A percentile compares a stretch with the other conserved stretches of the same genome.
phyloP scores from a whole-genome alignment of 2,888 invertebrate species.

The Emesis furor region DNA sequence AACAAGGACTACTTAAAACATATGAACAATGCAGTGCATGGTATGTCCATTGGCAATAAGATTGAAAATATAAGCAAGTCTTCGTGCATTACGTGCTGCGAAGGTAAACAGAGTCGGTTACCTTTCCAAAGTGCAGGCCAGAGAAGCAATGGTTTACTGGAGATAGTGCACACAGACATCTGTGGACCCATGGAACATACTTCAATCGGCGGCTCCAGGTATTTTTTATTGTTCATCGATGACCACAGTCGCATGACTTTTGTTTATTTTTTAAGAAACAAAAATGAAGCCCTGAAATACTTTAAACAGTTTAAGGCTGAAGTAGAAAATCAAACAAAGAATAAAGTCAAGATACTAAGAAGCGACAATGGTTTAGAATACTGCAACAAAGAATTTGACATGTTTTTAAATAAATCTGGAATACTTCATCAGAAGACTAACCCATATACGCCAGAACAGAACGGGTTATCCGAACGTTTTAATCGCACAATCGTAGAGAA shows the following conservation, averaged over 20 bases:
- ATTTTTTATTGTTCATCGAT: constrained; percentile 75
- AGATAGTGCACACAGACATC: constrained; percentile 1
- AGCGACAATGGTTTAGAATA: constrained; percentile 46
- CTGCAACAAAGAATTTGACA: constrained; percentile 37
- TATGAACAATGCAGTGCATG: neutral
- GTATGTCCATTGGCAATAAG: neutral
- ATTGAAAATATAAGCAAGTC: neutral
- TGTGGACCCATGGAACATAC: constrained; percentile 26
- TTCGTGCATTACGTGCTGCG: neutral
- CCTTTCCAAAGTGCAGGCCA: neutral
- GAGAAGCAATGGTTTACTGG: neutral
- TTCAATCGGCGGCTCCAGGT: neutral
- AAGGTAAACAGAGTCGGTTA: neutral
- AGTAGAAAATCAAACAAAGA: constrained; percentile 74
- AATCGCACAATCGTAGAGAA: constrained; percentile 53
- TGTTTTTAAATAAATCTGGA: constrained; percentile 39
- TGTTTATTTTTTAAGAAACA: constrained; percentile 77
- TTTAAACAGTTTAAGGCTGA: constrained; percentile 41
- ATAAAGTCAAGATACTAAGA: constrained; percentile 72
- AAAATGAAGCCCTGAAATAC: constrained; percentile 38
- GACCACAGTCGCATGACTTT: constrained; percentile 68
- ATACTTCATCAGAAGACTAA: constrained; percentile 65
- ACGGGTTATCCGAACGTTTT: constrained; percentile 50
- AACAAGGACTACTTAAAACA: neutral
- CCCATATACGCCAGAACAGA: constrained; percentile 57